phyloP scores from a whole-genome alignment of 2,797 vertebrate genomes.

The Trachops cirrhosus region DNA sequence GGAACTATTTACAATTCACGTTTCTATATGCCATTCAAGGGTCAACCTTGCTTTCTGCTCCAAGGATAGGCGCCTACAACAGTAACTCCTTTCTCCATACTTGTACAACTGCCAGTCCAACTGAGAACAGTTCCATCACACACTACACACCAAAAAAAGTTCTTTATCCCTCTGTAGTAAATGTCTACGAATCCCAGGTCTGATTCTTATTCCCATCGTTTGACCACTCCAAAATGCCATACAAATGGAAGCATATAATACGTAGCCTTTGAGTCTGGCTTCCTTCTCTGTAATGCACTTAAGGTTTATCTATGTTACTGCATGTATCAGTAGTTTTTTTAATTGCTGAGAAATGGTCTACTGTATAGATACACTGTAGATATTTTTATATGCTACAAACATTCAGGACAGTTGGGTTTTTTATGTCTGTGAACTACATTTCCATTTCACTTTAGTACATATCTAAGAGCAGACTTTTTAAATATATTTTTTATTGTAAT shows the following conservation, averaged over 20 bases:
- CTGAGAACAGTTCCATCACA: not conserved
- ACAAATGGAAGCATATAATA: not conserved
- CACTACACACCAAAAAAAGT: not conserved
- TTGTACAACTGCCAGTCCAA: not conserved
- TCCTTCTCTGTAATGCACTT: not conserved
- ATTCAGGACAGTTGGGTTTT: not conserved
- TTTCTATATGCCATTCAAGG: not conserved
- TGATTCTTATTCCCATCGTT: not conserved
- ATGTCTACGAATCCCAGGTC: not conserved
- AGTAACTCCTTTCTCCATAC: not conserved
- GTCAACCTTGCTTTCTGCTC: not conserved
- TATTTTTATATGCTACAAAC: not conserved
- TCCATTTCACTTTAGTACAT: not conserved
- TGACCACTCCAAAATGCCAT: not conserved
- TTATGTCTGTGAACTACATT: not conserved
- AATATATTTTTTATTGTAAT: too few species aligned
- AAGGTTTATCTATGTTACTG: not conserved
- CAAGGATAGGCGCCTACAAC: not conserved
- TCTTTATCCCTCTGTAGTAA: not conserved
- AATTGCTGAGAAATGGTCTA: not conserved
- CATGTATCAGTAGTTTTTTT: not conserved
- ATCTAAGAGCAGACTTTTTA: not conserved
- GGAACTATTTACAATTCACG: not conserved
- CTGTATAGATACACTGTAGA: not conserved
- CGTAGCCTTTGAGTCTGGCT: not conserved